Evolutionary conservation across 1,140 invertebrate species (phyloP), one percentile per base, ranked within the genome.

Genomic region (Bombus difficillimus): DNA sequence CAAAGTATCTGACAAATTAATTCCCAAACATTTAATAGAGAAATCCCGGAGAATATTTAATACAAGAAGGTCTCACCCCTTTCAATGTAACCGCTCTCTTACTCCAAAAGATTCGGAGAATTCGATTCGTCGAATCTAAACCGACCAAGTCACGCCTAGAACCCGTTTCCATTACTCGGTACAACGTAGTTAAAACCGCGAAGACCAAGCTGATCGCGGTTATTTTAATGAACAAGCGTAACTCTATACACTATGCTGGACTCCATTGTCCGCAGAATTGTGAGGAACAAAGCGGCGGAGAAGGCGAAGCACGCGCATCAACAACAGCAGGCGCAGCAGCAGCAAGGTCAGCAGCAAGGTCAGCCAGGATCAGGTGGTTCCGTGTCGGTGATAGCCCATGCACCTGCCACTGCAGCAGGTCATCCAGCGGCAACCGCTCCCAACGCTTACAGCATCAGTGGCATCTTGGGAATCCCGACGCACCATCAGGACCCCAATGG

Each of bases 221-320:
- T 39, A 8, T 37, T 43, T 43, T 59, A 78, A 79, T 5, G 64
- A 57, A 32, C 32, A 32, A 64, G 62, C 32, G 75, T 71, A 71
- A 84, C 39, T 32, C 43, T 88, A 64, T 53, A 57, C 10, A n/a
- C 25, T 5, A 68, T 25, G 34, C 25, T 72, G 64, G 6, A 15
- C 22, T 47, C 81, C 81, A 86, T 90, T 86, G 86, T 93, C 92
- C 94, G 12, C 95, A 99, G 98, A 96, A 99, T 99, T 95, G 98
- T 99, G 71, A 96, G 98, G 83, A 99, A 99, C 95, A 99, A 99
- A 93, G 98, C 98, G 22, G 98, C 98, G 9, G 98, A 99, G 95
- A 99, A 99, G 93, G 98, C 98, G 91, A 99, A 99, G 94, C 97
- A 98, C 92, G 97, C 98, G 43, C 97, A 98, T 94, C 97, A 98